phyloP scores from a whole-genome alignment of 1,140 invertebrate species.

The Diploscapter pachys region DNA sequence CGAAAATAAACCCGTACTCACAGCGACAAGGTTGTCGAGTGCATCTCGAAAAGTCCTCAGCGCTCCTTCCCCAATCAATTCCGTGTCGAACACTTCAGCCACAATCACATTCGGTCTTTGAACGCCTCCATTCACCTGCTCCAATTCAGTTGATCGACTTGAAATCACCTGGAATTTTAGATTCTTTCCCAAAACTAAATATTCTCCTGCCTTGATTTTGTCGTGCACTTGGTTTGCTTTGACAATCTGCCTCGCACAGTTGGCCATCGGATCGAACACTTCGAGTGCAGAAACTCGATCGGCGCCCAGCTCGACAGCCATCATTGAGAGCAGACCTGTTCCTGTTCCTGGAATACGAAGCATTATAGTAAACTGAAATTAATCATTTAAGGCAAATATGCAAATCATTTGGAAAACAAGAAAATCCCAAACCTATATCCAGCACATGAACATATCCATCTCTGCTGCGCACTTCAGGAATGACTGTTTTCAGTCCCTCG shows the following conservation, averaged over 20 bases:
- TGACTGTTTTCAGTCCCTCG: slow-evolving; percentile 74
- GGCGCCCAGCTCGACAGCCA: slow-evolving; percentile 80
- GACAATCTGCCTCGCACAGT: slow-evolving; percentile 81
- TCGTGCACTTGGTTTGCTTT: slow-evolving; percentile 74
- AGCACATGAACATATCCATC: slow-evolving; percentile 80
- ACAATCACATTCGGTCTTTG: slow-evolving; percentile 86
- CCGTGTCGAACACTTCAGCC: slow-evolving; percentile 81
- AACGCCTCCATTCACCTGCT: slow-evolving; percentile 68
- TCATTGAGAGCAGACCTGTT: slow-evolving; percentile 85
- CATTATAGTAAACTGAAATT: slow-evolving; percentile 53
- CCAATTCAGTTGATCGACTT: slow-evolving; percentile 83
- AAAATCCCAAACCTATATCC: slow-evolving; percentile 75
- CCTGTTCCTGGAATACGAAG: slow-evolving; percentile 39
- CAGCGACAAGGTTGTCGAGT: slow-evolving; percentile 70
- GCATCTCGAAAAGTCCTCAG: slow-evolving; percentile 87
- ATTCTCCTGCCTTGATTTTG: slow-evolving; percentile 73
- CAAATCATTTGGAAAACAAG: neutral
- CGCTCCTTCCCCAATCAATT: slow-evolving; percentile 92
- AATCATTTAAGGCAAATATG: neutral
- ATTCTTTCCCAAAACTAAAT: slow-evolving; percentile 43
- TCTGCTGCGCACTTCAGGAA: slow-evolving; percentile 70
- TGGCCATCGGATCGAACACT: slow-evolving; percentile 86
- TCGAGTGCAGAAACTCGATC: slow-evolving; percentile 87
- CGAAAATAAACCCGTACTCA: neutral
- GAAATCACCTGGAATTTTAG: slow-evolving; percentile 69